These are phyloP conservation scores for Congeria kusceri DNA, from an alignment of 2,888 invertebrate species.

Conservation along the genomic window DNA sequence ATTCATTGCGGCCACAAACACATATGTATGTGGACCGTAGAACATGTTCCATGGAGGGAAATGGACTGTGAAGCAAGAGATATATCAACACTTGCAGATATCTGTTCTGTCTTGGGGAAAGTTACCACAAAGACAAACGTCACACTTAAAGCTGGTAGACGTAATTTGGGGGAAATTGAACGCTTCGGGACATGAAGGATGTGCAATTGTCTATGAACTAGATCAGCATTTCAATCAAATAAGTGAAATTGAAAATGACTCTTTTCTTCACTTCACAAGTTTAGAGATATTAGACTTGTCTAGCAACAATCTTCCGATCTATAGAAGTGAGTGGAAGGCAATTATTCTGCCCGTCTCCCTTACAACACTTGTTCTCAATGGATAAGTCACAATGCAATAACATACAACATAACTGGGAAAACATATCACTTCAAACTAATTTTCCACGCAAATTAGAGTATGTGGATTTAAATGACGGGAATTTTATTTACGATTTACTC, in stretches of 20 bases:
- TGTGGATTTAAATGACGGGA: no score
- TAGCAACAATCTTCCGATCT: not conserved
- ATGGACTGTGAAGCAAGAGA: not conserved
- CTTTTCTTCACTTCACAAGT: not conserved
- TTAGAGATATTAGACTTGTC: not conserved
- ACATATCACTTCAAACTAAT: no score
- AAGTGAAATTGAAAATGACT: not conserved
- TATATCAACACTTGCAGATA: not conserved
- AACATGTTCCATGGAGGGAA: no score
- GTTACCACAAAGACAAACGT: no score
- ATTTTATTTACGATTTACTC: no score
- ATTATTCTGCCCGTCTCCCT: not conserved
- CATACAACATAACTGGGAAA: not conserved
- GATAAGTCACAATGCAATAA: slow-evolving; percentile 7
- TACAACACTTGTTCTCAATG: not conserved
- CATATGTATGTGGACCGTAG: no score
- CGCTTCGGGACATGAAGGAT: not conserved
- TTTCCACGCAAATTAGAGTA: no score
- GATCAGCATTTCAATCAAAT: not conserved
- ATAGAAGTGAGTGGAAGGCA: not conserved
- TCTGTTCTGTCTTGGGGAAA: not conserved
- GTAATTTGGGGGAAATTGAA: not conserved
- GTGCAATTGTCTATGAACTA: not conserved
- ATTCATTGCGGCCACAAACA: no score
- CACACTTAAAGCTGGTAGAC: no score